Percentiles rank a stretch among this genome's conserved stretches.
Evolutionary conservation across 2,888 invertebrate species (phyloP).

Genomic region (Dryomyza anilis): DNA sequence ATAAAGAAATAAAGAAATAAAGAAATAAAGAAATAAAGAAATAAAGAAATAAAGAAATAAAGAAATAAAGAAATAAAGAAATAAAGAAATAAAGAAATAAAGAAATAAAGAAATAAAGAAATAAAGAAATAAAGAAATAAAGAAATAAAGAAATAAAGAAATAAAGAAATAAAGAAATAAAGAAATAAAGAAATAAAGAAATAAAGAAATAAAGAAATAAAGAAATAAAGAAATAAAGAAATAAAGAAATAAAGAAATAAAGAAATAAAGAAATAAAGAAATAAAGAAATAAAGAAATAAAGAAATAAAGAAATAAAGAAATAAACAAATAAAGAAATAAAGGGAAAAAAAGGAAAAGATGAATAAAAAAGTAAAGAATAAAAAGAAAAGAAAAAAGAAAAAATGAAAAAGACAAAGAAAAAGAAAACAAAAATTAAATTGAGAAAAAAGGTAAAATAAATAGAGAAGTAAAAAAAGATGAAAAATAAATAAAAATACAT

Average conservation of each 20-base stretch:
- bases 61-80: too few relatives aligned
- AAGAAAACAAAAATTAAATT: neutral
- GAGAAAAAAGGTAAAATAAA: neutral
- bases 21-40: too few relatives aligned
- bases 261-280: neutral
- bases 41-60: too few relatives aligned
- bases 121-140: too few relatives aligned
- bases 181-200: too few relatives aligned
- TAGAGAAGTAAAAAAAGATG: neutral
- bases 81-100: too few relatives aligned
- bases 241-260: neutral
- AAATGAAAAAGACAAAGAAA: conserved; percentile 11
- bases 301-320: neutral
- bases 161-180: too few relatives aligned
- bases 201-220: too few relatives aligned
- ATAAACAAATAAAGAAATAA: conserved; percentile 18
- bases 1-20: too few relatives aligned
- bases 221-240: neutral
- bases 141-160: too few relatives aligned
- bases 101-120: too few relatives aligned
- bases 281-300: neutral
- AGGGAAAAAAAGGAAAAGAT: neutral
- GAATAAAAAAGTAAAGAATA: neutral
- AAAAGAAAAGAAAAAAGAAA: conserved; percentile 14
- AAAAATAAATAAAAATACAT: neutral